Evolutionary conservation across 2,888 invertebrate species (phyloP), one percentile per base, ranked within the genome.

Genomic region (Eurytoma californica): DNA sequence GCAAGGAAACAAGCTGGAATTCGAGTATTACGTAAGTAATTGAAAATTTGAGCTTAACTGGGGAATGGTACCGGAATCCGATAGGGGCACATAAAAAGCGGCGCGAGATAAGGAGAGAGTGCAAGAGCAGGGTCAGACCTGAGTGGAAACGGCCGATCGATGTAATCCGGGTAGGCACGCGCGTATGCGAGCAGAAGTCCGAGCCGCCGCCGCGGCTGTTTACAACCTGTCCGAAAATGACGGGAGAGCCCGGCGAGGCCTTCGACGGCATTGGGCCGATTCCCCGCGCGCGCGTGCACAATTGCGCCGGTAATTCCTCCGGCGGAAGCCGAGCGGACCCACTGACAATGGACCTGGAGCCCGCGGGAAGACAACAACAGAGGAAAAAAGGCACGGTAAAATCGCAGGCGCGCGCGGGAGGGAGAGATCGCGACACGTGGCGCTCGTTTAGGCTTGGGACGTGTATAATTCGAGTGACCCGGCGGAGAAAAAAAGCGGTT

Each of bases 211-310:
- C 30, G 30, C 3, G 20, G 49, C 14, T 51, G 66, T 51, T 65
- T 65, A 47, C 65, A 65, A 70, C 60, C 60, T 70, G 60, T 28
- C 60, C 72, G 61, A 72, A 72, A 72, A 60, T 61, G 16, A 30
- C 28, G 14, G 72, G 13, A 4, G 51, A 49, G 51, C 47, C 3
- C 28, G n/a, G 4, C 51, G 72, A n/a, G 61, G 5, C 72, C 61
- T 72, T 72, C 72, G 61, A n/a, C 28, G 51, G 24, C 72, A 61
- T 60, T 72, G 72, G 39, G 3, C 39, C 72, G 61, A 72, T 30
- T 61, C 61, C 61, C 28, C 16, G 24, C 24, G 20, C 16, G 24
- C 24, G 20, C 51, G 51, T 3, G 30, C 24, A n/a, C 16, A 66
- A 5, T 49, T 24, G 20, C 28, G 30, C n/a, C 18, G 57, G 39